Conservation (phyloP, 2,888 invertebrate species). For the Sceliomorpha sp. region DNA sequence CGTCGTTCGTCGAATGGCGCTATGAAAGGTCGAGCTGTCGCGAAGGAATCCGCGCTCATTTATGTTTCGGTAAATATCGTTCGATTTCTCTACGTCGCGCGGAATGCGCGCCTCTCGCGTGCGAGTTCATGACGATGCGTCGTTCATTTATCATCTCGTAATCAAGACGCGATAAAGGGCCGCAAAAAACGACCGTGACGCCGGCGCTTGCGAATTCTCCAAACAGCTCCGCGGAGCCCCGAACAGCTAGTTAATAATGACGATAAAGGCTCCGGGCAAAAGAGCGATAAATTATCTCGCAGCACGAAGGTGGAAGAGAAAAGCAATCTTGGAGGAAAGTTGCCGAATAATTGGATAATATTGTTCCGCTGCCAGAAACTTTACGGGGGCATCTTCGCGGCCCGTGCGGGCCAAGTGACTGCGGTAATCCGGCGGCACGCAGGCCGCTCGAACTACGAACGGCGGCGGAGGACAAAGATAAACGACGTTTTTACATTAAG, state of each 20-base stretch:
- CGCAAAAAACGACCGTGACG: constrained; percentile 5
- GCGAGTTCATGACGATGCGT: too few relatives aligned
- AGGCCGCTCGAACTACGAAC: constrained; percentile 20
- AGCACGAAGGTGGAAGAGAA: constrained; percentile 19
- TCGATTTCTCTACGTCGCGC: too few relatives aligned
- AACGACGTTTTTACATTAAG: constrained; percentile 8
- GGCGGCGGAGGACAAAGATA: background rate
- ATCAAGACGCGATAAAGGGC: background rate
- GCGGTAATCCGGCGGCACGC: constrained; percentile 33
- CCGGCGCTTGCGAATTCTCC: too few relatives aligned
- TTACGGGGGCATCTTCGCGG: constrained; percentile 29
- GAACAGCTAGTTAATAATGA: constrained; percentile 31
- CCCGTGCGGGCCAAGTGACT: constrained; percentile 31
- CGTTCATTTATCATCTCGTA: too few relatives aligned
- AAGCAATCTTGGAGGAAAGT: constrained; percentile 42
- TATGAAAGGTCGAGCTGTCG: too few relatives aligned
- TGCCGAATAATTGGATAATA: constrained; percentile 48
- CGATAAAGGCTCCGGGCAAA: constrained; percentile 30
- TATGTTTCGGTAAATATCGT: too few relatives aligned
- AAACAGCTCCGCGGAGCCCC: too few relatives aligned
- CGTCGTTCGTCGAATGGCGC: too few relatives aligned
- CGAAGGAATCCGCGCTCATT: too few relatives aligned
- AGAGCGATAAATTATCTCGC: constrained; percentile 37
- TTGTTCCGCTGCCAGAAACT: constrained; percentile 39
- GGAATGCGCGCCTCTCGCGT: too few relatives aligned